Conservation (phyloP, 2,113 vertebrate species). For the Eolophus roseicapilla region DNA sequence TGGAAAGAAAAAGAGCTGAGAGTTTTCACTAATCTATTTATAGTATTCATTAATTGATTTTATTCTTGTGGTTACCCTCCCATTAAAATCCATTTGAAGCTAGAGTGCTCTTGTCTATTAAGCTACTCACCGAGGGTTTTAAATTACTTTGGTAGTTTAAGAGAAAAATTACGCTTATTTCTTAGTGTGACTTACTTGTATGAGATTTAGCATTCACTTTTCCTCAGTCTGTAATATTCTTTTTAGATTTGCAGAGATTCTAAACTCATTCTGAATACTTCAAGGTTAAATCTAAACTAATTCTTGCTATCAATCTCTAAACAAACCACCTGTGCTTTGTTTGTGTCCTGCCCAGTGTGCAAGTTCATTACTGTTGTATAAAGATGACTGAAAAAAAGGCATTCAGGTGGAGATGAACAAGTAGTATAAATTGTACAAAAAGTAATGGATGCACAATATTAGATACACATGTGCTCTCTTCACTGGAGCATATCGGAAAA, state of each 20-base stretch:
- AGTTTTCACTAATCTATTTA: slow-evolving; percentile 53
- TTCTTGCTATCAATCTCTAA: not conserved
- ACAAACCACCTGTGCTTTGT: not conserved
- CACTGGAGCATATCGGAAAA: accelerated
- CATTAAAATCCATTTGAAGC: slow-evolving; percentile 67
- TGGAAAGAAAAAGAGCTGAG: not conserved
- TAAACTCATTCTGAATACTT: not conserved
- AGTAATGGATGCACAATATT: accelerated
- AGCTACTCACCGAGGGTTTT: slow-evolving; percentile 33
- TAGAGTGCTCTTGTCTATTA: slow-evolving; percentile 58
- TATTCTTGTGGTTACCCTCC: slow-evolving; percentile 59
- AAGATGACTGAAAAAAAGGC: not conserved
- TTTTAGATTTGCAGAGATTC: not conserved
- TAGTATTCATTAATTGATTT: slow-evolving; percentile 70
- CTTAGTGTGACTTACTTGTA: not conserved
- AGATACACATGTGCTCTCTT: not conserved
- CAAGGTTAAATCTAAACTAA: not conserved
- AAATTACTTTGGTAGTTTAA: slow-evolving; percentile 59
- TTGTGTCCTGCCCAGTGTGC: not conserved
- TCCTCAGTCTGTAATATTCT: not conserved
- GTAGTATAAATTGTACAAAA: not conserved
- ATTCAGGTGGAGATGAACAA: not conserved
- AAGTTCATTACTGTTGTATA: not conserved
- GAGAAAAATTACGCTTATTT: slow-evolving; percentile 6
- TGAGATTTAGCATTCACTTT: not conserved